Percentiles rank a stretch among this genome's conserved stretches.
Evolutionary conservation across 2,888 invertebrate genomes (phyloP).

Genomic region (Horisme vitalbata): DNA sequence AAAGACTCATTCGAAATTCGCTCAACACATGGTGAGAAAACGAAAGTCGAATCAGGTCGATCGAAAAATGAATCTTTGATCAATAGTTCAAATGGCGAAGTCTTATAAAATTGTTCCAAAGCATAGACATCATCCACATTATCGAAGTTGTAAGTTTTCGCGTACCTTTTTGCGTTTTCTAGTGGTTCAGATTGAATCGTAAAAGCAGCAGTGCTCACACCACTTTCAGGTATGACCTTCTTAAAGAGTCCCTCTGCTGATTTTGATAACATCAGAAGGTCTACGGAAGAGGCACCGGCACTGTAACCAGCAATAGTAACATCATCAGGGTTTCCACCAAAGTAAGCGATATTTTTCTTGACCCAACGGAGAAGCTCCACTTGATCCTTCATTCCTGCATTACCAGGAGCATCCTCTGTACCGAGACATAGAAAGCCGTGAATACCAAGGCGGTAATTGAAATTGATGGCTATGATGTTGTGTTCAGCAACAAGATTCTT

Average conservation of each 20-base stretch:
- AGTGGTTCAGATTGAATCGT: conserved; percentile 52
- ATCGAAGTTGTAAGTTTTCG: conserved; percentile 41
- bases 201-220: conserved; percentile 41
- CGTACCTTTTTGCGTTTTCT: conserved; percentile 49
- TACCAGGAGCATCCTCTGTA: conserved; percentile 56
- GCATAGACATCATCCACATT: conserved; percentile 44
- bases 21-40: conserved; percentile 42
- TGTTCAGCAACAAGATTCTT: conserved; percentile 42
- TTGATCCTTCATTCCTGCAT: conserved; percentile 66
- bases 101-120: conserved; percentile 55
- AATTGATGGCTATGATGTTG: conserved; percentile 50
- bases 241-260: conserved; percentile 51
- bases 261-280: conserved; percentile 53
- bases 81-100: conserved; percentile 40
- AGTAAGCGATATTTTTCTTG: conserved; percentile 52
- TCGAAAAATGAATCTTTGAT: conserved; percentile 18
- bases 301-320: conserved; percentile 57
- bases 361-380: conserved; percentile 57
- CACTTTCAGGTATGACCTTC: conserved; percentile 57
- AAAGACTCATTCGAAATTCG: conserved; percentile 37
- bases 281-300: conserved; percentile 55
- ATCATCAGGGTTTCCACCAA: conserved; percentile 61
- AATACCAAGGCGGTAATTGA: conserved; percentile 56
- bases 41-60: conserved; percentile 25
- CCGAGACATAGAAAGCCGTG: conserved; percentile 61